Evolutionary conservation across 2,888 invertebrate species (phyloP), one percentile per base, ranked within the genome.

Genomic region (Pristionchus arcanus): DNA sequence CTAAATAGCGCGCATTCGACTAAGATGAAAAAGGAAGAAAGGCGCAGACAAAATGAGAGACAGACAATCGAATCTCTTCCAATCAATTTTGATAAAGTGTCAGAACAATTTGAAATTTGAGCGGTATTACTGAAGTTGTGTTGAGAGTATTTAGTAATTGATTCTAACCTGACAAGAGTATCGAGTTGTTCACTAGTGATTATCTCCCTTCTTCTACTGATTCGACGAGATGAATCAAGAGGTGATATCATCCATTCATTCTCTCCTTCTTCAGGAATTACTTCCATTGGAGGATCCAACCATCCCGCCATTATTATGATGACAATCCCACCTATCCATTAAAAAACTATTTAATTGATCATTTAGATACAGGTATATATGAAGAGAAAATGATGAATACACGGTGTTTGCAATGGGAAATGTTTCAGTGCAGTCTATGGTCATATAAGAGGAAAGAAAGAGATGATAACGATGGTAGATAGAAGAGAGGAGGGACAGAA

Each of bases 131-230:
- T 49, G 11, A 9, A 9, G 11, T 9, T 49, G 9, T 49, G 42
- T 11, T 49, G 13, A 49, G 42, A 49, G 0, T 7, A 49, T 0
- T 11, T 49, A 15, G 25, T 49, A 53, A 87, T 9, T 68, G 49
- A 42, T 68, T 66, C 71, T 0, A 34, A 95, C 94, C 94, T 94
- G 85, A 94, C 94, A 15, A 95, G 92, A 19, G 94, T 94, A 91
- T 94, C 94, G 83, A 94, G 92, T 91, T 94, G 94, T 83, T 94
- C 94, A 37, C 94, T 93, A 42, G 94, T 94, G 92, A 93, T 94
- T 21, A 94, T 90, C 90, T 94, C 94, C 87, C 91, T 91, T 85
- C 93, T 91, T 42, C 94, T 89, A 89, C 90, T 90, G 59, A 92
- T 93, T 77, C 91, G 84, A 37, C 86, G 34, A 19, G 77, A 89